phyloP scores from a whole-genome alignment of 2,888 invertebrate species.

The Eremobia ochroleuca region DNA sequence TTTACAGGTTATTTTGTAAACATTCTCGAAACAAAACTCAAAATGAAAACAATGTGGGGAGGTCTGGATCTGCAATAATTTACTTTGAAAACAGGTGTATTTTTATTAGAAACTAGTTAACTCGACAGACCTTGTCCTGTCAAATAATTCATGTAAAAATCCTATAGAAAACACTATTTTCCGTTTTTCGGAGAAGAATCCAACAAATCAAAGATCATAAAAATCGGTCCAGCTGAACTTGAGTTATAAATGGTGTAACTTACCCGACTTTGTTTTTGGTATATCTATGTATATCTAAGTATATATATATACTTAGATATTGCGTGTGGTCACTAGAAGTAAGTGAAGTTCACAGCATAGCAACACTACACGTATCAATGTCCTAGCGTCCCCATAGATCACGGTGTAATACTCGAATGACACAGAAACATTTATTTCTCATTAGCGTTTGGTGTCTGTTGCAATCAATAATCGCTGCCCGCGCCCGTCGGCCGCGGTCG shows the following conservation, averaged over 20 bases:
- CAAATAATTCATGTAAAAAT: not conserved
- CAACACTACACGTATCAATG: not conserved
- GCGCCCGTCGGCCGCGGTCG: constrained; percentile 23
- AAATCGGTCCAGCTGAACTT: too few relatives aligned
- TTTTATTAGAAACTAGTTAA: not conserved
- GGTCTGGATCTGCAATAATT: not conserved
- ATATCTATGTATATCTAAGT: too few relatives aligned
- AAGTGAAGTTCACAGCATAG: not conserved
- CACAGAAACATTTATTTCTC: constrained; percentile 41
- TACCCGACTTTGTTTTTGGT: too few relatives aligned
- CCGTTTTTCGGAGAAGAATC: too few relatives aligned
- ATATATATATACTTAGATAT: not conserved
- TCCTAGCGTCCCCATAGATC: not conserved
- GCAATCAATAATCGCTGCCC: constrained; percentile 60
- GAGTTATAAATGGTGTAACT: too few relatives aligned
- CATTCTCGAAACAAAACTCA: not conserved
- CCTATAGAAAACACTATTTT: not conserved
- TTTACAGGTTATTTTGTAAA: not conserved
- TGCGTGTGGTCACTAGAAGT: not conserved
- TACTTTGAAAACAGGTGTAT: not conserved
- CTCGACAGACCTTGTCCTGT: not conserved
- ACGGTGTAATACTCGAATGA: constrained; percentile 13
- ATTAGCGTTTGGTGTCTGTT: constrained; percentile 47
- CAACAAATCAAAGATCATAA: too few relatives aligned
- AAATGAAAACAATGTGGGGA: not conserved